Conservation (phyloP, 2,888 invertebrate genomes). For the Oconnorella tubifera region DNA sequence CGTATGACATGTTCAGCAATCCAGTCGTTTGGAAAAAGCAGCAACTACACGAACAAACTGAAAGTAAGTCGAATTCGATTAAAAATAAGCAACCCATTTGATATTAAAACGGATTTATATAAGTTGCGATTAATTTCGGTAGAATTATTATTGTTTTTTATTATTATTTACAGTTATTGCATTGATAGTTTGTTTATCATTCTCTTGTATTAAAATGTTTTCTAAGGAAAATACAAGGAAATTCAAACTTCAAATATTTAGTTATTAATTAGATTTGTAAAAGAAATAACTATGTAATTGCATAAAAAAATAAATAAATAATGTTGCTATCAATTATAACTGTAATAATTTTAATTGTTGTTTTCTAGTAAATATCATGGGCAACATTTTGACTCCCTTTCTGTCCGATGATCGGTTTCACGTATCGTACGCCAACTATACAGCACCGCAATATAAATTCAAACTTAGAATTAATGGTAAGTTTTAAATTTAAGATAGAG, state of each 20-base stretch:
- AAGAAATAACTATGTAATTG: no score
- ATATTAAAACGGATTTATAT: background rate
- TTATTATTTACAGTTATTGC: background rate
- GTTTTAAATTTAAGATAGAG: no score
- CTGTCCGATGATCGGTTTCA: conserved; percentile 14
- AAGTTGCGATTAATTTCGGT: background rate
- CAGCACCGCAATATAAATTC: no score
- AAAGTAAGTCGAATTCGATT: background rate
- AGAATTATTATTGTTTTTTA: background rate
- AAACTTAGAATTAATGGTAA: no score
- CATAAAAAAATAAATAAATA: no score
- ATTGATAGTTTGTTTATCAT: background rate
- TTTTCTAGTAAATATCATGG: conserved; percentile 19
- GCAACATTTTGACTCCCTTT: conserved; percentile 24
- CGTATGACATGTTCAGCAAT: background rate
- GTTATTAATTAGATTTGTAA: no score
- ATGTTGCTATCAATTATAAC: no score
- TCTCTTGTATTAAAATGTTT: background rate
- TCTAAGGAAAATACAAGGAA: no score
- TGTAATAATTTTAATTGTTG: background rate
- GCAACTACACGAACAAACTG: background rate
- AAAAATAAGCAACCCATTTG: background rate
- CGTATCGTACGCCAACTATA: conserved; percentile 17
- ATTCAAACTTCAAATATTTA: no score
- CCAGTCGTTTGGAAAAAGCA: background rate